These are phyloP conservation scores for Artibeus jamaicensis DNA, from an alignment of 2,797 vertebrate genomes.

Conservation along the genomic window DNA sequence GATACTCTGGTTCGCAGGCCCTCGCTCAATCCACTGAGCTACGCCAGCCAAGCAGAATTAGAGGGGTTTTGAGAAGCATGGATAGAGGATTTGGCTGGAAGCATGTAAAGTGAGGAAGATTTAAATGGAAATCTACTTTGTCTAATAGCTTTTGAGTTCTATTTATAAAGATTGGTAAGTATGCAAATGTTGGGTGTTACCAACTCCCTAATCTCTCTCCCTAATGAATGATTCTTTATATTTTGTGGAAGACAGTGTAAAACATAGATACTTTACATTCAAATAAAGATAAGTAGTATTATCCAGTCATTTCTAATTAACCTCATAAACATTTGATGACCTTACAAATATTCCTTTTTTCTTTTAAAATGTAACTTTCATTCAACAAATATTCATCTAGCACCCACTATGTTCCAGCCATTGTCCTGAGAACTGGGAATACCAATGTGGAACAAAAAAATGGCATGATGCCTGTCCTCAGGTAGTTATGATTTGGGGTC, in stretches of 20 bases:
- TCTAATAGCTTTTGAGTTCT: neutral
- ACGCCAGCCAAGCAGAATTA: too few relatives aligned
- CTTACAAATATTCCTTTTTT: neutral
- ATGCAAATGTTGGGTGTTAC: neutral
- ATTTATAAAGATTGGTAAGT: neutral
- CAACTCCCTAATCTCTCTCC: neutral
- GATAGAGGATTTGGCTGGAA: neutral
- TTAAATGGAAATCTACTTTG: neutral
- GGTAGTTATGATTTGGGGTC: neutral
- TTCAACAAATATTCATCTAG: neutral
- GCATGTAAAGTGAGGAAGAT: neutral
- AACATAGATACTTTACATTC: neutral
- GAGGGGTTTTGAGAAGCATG: neutral
- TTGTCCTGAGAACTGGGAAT: neutral
- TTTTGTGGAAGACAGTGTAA: neutral
- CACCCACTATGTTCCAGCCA: neutral
- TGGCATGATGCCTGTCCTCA: neutral
- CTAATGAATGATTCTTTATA: neutral
- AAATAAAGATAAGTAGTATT: conserved; percentile 30
- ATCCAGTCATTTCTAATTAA: neutral
- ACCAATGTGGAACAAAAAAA: neutral
- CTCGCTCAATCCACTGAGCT: too few relatives aligned
- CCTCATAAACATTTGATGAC: neutral
- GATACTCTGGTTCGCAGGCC: too few relatives aligned
- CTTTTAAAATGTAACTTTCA: neutral